A percentile compares a stretch with the other conserved stretches of the same genome.
These are phyloP conservation scores for Glaucomys volans DNA, from an alignment of 2,113 vertebrate genomes.

Conservation along the genomic window DNA sequence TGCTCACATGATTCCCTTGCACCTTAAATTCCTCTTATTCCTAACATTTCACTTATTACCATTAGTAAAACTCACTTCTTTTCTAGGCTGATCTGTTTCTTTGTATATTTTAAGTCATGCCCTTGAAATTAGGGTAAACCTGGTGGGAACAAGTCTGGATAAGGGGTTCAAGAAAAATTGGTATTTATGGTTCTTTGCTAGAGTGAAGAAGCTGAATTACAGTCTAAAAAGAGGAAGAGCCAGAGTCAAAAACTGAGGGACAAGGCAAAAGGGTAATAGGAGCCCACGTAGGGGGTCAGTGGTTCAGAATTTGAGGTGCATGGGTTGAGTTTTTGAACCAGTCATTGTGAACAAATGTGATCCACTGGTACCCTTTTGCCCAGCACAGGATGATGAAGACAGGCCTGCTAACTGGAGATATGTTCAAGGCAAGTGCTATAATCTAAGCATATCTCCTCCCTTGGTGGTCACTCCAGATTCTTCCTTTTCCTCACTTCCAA, in stretches of 20 bases:
- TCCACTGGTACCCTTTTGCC: background rate
- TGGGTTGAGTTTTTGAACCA: background rate
- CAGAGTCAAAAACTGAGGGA: background rate
- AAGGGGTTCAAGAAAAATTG: conserved; percentile 29
- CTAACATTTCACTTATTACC: conserved; percentile 8
- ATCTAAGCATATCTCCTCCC: background rate
- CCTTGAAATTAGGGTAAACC: conserved; percentile 18
- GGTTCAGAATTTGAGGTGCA: background rate
- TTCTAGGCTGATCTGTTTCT: conserved; percentile 56
- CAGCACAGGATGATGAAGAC: background rate
- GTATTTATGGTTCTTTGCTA: background rate
- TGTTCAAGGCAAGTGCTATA: background rate
- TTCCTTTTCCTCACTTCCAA: background rate
- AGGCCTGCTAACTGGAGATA: background rate
- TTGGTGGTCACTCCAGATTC: background rate
- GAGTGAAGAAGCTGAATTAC: background rate
- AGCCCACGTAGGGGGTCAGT: background rate
- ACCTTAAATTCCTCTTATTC: background rate
- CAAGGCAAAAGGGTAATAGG: background rate
- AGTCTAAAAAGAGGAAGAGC: background rate
- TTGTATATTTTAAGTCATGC: conserved; percentile 39
- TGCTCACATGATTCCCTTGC: background rate
- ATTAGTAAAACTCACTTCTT: conserved; percentile 21
- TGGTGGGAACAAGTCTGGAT: background rate
- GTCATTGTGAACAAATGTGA: background rate